Percentiles rank a stretch among this genome's conserved stretches.
Conservation (phyloP, 1,140 invertebrate species). For the Apis cerana region DNA sequence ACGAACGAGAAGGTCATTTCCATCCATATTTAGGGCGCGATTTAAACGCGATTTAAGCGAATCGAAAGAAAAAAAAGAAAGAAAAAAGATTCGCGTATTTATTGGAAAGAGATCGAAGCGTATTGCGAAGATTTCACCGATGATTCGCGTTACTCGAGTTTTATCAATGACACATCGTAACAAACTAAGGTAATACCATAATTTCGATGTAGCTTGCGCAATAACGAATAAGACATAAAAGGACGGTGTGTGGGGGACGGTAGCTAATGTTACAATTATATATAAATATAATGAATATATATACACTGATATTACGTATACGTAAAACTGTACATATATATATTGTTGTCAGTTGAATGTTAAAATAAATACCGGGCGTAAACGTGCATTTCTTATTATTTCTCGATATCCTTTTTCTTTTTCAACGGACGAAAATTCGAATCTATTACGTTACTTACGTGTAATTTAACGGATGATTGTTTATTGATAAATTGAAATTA, state of each 20-base stretch:
- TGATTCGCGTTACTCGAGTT: constrained; percentile 53
- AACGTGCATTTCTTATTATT: constrained; percentile 43
- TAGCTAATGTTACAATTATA: constrained; percentile 67
- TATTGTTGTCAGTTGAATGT: constrained; percentile 81
- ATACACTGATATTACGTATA: constrained; percentile 70
- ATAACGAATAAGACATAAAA: constrained; percentile 67
- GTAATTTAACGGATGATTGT: no score
- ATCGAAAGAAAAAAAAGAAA: no score
- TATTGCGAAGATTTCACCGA: constrained; percentile 39
- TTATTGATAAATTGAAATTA: no score
- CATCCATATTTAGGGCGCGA: constrained; percentile 52
- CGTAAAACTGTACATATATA: constrained; percentile 72
- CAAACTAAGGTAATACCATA: constrained; percentile 3
- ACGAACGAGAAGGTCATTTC: constrained; percentile 37
- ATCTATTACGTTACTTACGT: no score
- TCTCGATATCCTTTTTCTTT: background rate
- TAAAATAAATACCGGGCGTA: constrained; percentile 79
- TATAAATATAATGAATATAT: constrained; percentile 63
- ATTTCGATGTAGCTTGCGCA: constrained; percentile 65
- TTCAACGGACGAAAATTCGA: no score
- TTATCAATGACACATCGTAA: constrained; percentile 54
- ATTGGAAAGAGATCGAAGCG: constrained; percentile 2
- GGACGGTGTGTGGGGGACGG: constrained; percentile 45
- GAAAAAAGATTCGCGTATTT: constrained; percentile 15
- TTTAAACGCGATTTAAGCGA: constrained; percentile 11